Conservation (phyloP, 2,888 invertebrate genomes). For the Erannis defoliaria region DNA sequence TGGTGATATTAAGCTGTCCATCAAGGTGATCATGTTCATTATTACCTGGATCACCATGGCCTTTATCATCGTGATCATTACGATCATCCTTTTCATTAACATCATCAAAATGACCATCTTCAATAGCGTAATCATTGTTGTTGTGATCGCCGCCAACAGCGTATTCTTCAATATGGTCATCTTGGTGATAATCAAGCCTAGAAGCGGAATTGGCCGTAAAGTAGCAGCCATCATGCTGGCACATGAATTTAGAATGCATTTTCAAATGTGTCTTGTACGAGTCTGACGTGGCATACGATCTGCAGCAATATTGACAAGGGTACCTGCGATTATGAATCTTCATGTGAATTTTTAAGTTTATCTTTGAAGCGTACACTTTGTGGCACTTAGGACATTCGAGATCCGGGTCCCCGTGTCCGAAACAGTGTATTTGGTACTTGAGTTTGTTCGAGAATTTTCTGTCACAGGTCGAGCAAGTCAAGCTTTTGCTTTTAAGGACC, state of each 20-base stretch:
- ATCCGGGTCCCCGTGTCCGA: constrained; percentile 78
- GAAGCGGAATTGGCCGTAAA: constrained; percentile 52
- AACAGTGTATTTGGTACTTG: constrained; percentile 73
- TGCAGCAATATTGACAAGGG: constrained; percentile 65
- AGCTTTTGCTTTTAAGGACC: constrained; percentile 7
- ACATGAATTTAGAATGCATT: constrained; percentile 63
- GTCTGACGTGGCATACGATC: constrained; percentile 57
- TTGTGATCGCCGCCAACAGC: background rate
- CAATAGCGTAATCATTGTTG: background rate
- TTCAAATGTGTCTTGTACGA: constrained; percentile 61
- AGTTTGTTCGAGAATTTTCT: constrained; percentile 69
- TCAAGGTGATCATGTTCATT: background rate
- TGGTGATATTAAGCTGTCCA: background rate
- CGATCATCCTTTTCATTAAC: background rate
- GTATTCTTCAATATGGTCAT: background rate
- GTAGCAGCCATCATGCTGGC: constrained; percentile 59
- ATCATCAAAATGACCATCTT: background rate
- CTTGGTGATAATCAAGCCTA: constrained; percentile 38
- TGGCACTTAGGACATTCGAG: constrained; percentile 76
- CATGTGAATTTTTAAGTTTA: constrained; percentile 72
- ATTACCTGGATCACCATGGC: background rate
- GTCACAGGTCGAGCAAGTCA: constrained; percentile 67
- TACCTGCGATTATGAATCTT: constrained; percentile 73
- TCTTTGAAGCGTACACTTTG: constrained; percentile 81
- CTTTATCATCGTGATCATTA: constrained; percentile 11